Conservation (phyloP, 2,113 vertebrate species). For the Uria lomvia region DNA sequence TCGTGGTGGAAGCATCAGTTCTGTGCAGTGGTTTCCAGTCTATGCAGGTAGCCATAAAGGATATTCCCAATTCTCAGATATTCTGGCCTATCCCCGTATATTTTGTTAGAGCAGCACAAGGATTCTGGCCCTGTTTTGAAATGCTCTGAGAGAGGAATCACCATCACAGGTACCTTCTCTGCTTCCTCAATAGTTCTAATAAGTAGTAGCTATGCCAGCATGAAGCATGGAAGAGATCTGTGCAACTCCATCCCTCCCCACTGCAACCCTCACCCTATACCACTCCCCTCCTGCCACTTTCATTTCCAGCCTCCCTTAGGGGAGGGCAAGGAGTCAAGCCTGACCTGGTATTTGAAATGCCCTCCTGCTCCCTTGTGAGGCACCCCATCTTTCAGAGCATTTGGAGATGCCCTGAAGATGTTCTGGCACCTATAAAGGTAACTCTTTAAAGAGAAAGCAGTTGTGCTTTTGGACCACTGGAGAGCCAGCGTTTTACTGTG, state of each 20-base stretch:
- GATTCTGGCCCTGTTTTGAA: neutral
- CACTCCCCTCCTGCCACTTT: neutral
- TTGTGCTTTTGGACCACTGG: neutral
- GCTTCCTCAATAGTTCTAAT: neutral
- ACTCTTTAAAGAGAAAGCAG: neutral
- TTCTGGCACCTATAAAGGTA: neutral
- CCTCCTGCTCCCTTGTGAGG: neutral
- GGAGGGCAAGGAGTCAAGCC: neutral
- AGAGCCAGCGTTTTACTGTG: neutral
- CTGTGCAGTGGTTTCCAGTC: neutral
- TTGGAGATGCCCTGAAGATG: neutral
- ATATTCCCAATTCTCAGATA: neutral
- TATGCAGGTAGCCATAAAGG: neutral
- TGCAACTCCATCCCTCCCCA: neutral
- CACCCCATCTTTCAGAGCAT: neutral
- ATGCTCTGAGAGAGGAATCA: neutral
- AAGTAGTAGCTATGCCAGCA: neutral
- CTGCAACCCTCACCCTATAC: neutral
- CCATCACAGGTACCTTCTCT: accelerated
- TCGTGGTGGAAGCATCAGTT: neutral
- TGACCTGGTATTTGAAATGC: neutral
- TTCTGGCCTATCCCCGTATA: neutral
- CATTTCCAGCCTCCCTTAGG: neutral
- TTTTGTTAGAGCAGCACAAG: neutral
- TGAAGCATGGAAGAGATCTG: neutral